Percentiles rank a stretch among this genome's conserved stretches.
phyloP scores from a whole-genome alignment of 2,888 invertebrate genomes.

The Apodemia duryi region DNA sequence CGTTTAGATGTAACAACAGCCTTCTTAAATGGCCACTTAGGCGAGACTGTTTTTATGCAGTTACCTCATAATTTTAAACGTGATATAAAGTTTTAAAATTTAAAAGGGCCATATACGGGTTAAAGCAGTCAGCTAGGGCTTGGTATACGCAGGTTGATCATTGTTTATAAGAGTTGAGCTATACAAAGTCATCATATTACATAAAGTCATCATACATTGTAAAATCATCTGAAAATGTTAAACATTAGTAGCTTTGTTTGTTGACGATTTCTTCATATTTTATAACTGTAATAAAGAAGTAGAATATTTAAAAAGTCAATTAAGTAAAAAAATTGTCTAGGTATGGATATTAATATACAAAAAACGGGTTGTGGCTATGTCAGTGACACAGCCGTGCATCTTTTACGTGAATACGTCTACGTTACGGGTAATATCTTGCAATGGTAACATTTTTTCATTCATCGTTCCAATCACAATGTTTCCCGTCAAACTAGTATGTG shows the following conservation, averaged over 20 bases:
- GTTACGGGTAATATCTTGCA: too few relatives aligned
- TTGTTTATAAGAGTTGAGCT: constrained; percentile 22
- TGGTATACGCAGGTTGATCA: constrained; percentile 24
- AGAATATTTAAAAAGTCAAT: constrained; percentile 17
- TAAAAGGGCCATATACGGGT: constrained; percentile 31
- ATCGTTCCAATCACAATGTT: too few relatives aligned
- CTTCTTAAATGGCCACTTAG: constrained; percentile 28
- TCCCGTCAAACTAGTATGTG: too few relatives aligned
- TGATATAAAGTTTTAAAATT: constrained; percentile 31
- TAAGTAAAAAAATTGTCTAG: constrained; percentile 24
- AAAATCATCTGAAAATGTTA: constrained; percentile 27
- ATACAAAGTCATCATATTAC: constrained; percentile 24
- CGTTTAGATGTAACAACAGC: constrained; percentile 32
- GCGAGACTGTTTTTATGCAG: constrained; percentile 30
- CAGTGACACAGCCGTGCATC: too few relatives aligned
- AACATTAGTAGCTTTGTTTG: constrained; percentile 31
- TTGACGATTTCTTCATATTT: constrained; percentile 35
- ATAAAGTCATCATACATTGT: constrained; percentile 22
- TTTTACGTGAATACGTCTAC: too few relatives aligned
- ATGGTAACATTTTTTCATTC: too few relatives aligned
- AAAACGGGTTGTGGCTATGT: too few relatives aligned
- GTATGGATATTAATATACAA: constrained; percentile 21
- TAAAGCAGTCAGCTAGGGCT: constrained; percentile 29
- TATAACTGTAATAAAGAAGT: constrained; percentile 23
- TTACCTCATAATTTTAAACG: constrained; percentile 26